phyloP scores from a whole-genome alignment of 2,797 vertebrate species.

The Enteromius anoplus region DNA sequence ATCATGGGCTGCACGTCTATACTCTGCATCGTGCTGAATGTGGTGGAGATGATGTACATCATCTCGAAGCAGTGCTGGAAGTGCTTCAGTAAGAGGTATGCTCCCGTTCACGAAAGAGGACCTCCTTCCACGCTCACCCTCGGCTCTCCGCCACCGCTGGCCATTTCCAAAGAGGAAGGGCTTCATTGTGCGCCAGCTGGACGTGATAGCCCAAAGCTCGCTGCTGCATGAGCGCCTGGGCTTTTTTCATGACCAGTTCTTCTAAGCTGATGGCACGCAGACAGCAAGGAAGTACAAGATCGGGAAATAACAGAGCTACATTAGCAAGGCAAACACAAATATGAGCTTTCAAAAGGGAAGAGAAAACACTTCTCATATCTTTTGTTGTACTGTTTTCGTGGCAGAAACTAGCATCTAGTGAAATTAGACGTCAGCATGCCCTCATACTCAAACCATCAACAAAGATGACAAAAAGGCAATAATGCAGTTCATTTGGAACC shows the following conservation, averaged over 20 bases:
- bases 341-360: neutral
- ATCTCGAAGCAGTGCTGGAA: conserved; percentile 79
- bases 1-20: conserved; percentile 84
- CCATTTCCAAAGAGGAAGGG: neutral
- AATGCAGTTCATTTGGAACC: too few relatives aligned
- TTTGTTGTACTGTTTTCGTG: neutral
- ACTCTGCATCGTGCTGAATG: conserved; percentile 82
- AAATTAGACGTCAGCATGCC: neutral
- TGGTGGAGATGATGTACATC: conserved; percentile 83
- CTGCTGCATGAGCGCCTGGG: neutral
- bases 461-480: neutral
- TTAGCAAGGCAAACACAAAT: neutral
- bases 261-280: neutral
- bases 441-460: neutral
- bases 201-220: neutral
- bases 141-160: conserved; percentile 28
- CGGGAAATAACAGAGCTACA: neutral
- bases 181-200: neutral
- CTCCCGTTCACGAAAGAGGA: conserved; percentile 54
- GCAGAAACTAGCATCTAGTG: neutral
- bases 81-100: conserved; percentile 69
- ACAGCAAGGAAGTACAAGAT: neutral
- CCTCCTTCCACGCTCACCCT: conserved; percentile 42
- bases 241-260: neutral
- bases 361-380: neutral